phyloP scores from a whole-genome alignment of 2,888 invertebrate genomes.

The Rugalucina vietnamica region DNA sequence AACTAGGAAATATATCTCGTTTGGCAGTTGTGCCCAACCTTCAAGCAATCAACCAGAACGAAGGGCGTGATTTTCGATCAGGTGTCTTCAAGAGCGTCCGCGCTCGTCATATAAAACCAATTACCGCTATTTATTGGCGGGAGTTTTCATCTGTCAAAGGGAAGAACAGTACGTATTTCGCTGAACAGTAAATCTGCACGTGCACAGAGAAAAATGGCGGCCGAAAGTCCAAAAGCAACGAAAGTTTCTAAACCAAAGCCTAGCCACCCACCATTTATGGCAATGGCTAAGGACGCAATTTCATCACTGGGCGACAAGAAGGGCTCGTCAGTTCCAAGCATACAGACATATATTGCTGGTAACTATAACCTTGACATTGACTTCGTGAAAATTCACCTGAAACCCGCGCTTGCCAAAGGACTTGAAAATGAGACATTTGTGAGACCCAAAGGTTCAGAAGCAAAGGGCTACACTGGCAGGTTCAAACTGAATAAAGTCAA shows the following conservation, averaged over 20 bases:
- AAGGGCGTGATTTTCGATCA: not conserved
- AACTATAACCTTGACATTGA: conserved; percentile 66
- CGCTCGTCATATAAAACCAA: not conserved
- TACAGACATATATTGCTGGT: conserved; percentile 68
- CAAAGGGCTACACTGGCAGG: conserved; percentile 62
- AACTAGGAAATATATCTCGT: no score
- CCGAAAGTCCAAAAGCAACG: conserved; percentile 15
- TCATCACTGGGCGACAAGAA: conserved; percentile 58
- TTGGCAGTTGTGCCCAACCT: no score
- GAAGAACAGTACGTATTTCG: no score
- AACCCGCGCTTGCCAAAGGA: conserved; percentile 68
- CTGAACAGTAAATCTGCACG: not conserved
- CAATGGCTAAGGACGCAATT: conserved; percentile 68
- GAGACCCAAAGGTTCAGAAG: conserved; percentile 66
- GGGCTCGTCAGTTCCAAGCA: conserved; percentile 69
- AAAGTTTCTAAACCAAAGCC: conserved; percentile 53
- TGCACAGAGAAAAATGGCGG: conserved; percentile 45
- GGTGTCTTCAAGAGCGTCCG: not conserved
- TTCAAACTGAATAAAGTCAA: conserved; percentile 62
- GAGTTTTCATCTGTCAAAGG: not conserved
- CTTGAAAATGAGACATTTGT: conserved; percentile 62
- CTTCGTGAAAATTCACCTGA: conserved; percentile 56
- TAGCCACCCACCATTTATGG: conserved; percentile 60
- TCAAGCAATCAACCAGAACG: not conserved
- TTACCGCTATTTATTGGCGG: not conserved